Percentiles rank a stretch among this genome's conserved stretches.
These are phyloP conservation scores for Pseudochirops corinnae DNA, from an alignment of 2,797 vertebrate species.

Conservation along the genomic window DNA sequence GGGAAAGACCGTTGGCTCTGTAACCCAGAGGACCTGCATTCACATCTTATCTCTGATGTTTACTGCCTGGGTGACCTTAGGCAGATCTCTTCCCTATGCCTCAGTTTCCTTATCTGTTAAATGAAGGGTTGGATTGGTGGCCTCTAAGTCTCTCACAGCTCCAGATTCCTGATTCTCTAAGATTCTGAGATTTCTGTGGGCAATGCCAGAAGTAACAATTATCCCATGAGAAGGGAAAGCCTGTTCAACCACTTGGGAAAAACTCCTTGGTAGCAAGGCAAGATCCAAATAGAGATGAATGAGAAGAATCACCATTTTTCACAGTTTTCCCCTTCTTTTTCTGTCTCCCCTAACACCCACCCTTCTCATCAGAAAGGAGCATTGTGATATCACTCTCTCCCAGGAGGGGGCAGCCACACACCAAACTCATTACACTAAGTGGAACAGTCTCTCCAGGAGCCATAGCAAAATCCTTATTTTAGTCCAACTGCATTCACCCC, in stretches of 20 bases:
- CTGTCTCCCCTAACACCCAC: not conserved
- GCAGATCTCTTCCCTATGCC: not conserved
- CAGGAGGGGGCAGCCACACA: not conserved
- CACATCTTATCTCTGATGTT: not conserved
- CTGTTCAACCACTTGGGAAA: not conserved
- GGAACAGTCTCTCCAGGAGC: not conserved
- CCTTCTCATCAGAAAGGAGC: not conserved
- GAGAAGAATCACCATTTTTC: not conserved
- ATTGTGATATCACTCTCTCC: not conserved
- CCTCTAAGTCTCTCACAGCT: not conserved
- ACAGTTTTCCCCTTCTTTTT: not conserved
- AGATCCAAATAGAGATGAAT: not conserved
- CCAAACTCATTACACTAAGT: not conserved
- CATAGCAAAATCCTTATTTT: not conserved
- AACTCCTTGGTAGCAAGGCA: not conserved
- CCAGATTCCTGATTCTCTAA: not conserved
- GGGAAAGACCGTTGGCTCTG: not conserved
- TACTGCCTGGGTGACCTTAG: not conserved
- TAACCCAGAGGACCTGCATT: not conserved
- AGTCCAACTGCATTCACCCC: not conserved
- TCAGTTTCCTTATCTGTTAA: not conserved
- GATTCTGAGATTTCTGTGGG: not conserved
- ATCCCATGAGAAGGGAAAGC: not conserved
- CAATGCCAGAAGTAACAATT: not conserved
- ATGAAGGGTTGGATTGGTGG: not conserved